phyloP scores from a whole-genome alignment of 2,888 invertebrate species.

The Alentia gelatinosa region DNA sequence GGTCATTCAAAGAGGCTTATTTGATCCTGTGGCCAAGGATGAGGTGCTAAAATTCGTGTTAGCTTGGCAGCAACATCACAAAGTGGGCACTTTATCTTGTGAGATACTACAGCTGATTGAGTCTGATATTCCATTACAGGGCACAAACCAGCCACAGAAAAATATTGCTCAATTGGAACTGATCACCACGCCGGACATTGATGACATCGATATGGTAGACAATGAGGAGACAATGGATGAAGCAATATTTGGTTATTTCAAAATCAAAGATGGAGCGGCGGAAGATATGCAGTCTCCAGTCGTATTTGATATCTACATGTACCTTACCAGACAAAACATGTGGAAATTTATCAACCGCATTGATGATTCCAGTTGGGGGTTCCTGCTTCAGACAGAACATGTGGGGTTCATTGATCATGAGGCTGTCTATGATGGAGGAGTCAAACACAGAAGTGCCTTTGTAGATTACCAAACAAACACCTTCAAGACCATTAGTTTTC shows the following conservation, averaged over 20 bases:
- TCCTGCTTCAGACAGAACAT: not conserved
- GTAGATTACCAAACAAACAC: not conserved
- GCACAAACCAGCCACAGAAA: too few relatives aligned
- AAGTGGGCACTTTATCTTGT: too few relatives aligned
- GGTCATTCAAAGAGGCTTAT: not conserved
- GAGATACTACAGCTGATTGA: too few relatives aligned
- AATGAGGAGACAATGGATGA: not conserved
- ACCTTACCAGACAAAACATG: not conserved
- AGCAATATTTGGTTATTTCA: not conserved
- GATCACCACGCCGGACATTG: too few relatives aligned
- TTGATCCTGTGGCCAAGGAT: not conserved
- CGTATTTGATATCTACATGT: not conserved
- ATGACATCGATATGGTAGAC: too few relatives aligned
- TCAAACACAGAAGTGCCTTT: not conserved
- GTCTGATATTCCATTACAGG: too few relatives aligned
- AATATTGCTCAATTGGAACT: too few relatives aligned
- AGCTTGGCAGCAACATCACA: not conserved
- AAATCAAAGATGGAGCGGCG: not conserved
- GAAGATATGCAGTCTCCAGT: not conserved
- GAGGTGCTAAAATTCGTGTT: not conserved
- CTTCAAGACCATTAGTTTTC: not conserved
- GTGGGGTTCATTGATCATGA: not conserved
- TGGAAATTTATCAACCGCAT: not conserved
- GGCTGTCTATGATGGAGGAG: constrained; percentile 31
- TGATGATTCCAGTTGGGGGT: not conserved